phyloP scores from a whole-genome alignment of 2,113 vertebrate genomes.

The Meleagris gallopavo region DNA sequence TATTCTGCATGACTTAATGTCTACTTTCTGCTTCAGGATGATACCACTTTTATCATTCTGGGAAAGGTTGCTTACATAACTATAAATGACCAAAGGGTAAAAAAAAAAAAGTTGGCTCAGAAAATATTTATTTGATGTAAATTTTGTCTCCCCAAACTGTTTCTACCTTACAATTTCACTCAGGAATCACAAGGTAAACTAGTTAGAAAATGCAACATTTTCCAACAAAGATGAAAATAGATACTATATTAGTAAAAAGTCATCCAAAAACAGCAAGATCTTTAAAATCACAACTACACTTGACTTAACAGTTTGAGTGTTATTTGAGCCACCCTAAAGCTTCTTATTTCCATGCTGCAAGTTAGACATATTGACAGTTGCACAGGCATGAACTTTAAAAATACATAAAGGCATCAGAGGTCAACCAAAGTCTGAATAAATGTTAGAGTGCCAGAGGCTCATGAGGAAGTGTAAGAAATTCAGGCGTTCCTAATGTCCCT shows the following conservation, averaged over 20 bases:
- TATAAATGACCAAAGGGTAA: not conserved
- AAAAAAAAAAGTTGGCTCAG: not conserved
- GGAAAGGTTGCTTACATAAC: not conserved
- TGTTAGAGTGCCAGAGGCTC: slow-evolving; percentile 29
- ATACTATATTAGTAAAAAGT: slow-evolving; percentile 8
- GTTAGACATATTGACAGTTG: slow-evolving; percentile 46
- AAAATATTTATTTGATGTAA: not conserved
- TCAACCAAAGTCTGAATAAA: slow-evolving; percentile 64
- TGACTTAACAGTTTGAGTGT: not conserved
- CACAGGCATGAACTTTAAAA: slow-evolving; percentile 65
- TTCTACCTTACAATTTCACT: not conserved
- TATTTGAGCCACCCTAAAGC: slow-evolving; percentile 49
- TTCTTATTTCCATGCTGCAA: slow-evolving; percentile 21
- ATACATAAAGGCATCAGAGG: slow-evolving; percentile 31
- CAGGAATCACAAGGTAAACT: not conserved
- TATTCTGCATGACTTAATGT: not conserved
- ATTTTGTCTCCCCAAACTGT: not conserved
- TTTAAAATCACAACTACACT: slow-evolving; percentile 4
- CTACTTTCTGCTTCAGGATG: not conserved
- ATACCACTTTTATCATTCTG: not conserved
- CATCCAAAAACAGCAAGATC: not conserved
- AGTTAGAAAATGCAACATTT: not conserved
- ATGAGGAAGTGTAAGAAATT: slow-evolving; percentile 27
- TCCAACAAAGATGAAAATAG: not conserved
- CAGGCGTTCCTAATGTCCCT: not conserved